Base-by-base conservation (phyloP, 1,140 invertebrate genomes). In the Reticulitermes speratus region DNA sequence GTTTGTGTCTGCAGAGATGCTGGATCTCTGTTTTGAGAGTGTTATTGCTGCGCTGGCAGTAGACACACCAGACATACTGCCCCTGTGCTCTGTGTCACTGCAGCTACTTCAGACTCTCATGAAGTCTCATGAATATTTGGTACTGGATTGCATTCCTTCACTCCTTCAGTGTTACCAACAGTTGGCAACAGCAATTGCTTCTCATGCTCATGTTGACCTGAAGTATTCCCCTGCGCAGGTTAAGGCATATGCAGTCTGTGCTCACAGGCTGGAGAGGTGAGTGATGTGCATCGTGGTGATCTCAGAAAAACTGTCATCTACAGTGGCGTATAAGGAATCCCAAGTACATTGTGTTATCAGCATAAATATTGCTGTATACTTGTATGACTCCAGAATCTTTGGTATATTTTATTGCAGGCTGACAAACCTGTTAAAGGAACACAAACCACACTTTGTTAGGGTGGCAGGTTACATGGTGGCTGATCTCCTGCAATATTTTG, bases 401-500 rank as follows among this genome's bases (percentile, higher is more conserved):
- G 19, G 19, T 55, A 75, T 75, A 25, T 87, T 87, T 88, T 21
- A 88, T 87, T 88, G 52, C 85, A 90, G 91, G 87, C 87, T 90
- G 84, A 88, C 88, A 32, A 89, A 88, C 45, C 85, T 87, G 30
- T 87, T 91, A 25, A 88, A 89, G 52, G 91, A 91, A 84, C 88
- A 89, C 7, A 91, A 90, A 83, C 91, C 90, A 87, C 90, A 91
- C 87, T 90, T 92, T 87, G 87, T 87, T 52, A 89, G 91, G 86
- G 83, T 91, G 25, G 89, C 90, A 83, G 88, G 91, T 19, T 92
- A 92, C 86, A 85, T 91, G 25, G 87, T 92, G 86, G 89, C 91
- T 14, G 90, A 92, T 88, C 84, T 92, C 23, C 89, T 93, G 19
- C 87, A 89, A 88, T 88, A 91, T 32, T 91, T 92, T 89, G 90